Base-by-base conservation (phyloP, 2,113 vertebrate species). In the Catharus minimus region DNA sequence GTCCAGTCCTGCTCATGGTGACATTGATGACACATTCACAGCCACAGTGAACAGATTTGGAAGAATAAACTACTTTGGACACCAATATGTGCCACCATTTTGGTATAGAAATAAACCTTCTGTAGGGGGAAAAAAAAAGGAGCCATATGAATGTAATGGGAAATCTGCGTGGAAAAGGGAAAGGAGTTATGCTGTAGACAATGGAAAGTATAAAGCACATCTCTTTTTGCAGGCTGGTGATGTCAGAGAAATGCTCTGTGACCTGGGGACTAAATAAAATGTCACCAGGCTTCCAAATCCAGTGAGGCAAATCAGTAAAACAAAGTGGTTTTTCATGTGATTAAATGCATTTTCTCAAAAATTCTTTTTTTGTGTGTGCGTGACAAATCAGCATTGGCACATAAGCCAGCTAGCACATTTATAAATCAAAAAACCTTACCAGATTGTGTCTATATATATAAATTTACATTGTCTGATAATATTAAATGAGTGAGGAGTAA, bases 401-500 rank as follows among this genome's bases (percentile, higher is more conserved):
- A 49, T 46, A 93, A 92, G 62, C 6, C 43, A 86, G 33, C 33
- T 66, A 78, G 30, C 33, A 56, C 24, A 61, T 61, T 78, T 91
- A 88, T 81, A 90, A 96, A 92, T 61, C 0, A 23, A 68, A 94
- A 77, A 73, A 67, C n/a, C 30, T 58, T 78, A 76, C n/a, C 53
- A 82, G 58, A 76, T 58, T 88, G 33, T 72, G 69, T 55, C 55
- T 76, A 28, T 76, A 38, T 84, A 24, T 30, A 76, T 61, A 84
- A 90, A 90, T 93, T 79, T 73, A 66, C 50, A 50, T 87, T 89
- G 55, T 68, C 66, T 94, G 83, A 76, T 90, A 84, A 60, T 69
- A 84, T 82, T 88, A 88, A 57, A 57, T 55, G 44, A 92, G 22
- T 62, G 36, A 84, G 26, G n/a, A 90, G 33, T 84, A 89, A 82